Base-by-base conservation (phyloP, 2,797 vertebrate genomes). In the Eulemur mongoz region DNA sequence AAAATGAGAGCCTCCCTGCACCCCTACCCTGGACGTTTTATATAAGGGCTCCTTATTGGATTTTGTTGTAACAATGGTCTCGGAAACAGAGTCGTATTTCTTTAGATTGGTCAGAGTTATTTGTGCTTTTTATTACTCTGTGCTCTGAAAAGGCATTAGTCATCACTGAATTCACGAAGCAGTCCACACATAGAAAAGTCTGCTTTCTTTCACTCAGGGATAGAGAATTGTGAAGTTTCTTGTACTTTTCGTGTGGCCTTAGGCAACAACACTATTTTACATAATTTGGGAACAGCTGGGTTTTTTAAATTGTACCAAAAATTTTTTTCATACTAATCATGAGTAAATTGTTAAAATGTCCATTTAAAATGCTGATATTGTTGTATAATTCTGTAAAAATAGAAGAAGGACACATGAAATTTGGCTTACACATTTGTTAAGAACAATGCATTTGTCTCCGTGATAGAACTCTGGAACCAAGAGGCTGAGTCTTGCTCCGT, bases 311-410 rank as follows among this genome's bases (percentile, higher is more conserved):
- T 70, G 17, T 65, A 54, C 35, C 65, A 63, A 30, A 38, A 67
- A 11, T 14, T 73, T 52, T 81, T 75, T 83, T 85, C 7, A 69
- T 87, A 43, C 32, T 80, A 86, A 92, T 91, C 69, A 65, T n/a
- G 38, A 76, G 25, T 79, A 91, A 45, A 76, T 45, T 59, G 11
- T 89, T 88, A 35, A 91, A 92, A 75, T 85, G 52, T 69, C 69
- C 45, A 20, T 80, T 91, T 91, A 43, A 87, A 32, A 83, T 27
- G 52, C 54, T 85, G 52, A 89, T 50, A 84, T 69, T 72, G 72
- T 81, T 92, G 48, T 81, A 11, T 87, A 70, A 40, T 35, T 95
- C 79, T 88, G 11, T 54, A 93, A 87, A 94, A 88, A 86, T 18
- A 88, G 38, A 59, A 88, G 50, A 92, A 93, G 7, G 35, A 45